phyloP scores from a whole-genome alignment of 2,797 vertebrate species.

The Platalea minor region DNA sequence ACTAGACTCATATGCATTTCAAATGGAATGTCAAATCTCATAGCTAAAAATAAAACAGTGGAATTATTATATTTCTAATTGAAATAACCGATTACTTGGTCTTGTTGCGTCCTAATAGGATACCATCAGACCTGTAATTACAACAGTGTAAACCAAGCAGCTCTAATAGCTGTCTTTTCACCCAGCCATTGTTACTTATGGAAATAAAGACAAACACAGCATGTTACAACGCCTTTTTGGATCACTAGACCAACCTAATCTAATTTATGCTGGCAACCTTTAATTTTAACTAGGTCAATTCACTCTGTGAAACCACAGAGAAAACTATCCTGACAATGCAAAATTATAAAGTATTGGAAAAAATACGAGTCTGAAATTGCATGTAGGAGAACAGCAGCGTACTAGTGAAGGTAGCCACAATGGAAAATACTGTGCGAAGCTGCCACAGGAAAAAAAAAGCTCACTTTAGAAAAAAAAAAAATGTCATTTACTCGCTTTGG shows the following conservation, averaged over 20 bases:
- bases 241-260: slow-evolving; percentile 26
- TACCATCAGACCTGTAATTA: neutral
- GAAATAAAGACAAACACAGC: slow-evolving; percentile 2
- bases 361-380: neutral
- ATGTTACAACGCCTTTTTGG: neutral
- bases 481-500: neutral
- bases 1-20: neutral
- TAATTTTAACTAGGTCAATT: slow-evolving; percentile 55
- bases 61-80: neutral
- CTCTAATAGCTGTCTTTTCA: neutral
- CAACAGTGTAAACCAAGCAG: neutral
- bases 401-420: neutral
- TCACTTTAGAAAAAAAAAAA: neutral
- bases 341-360: neutral
- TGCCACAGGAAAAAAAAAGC: neutral
- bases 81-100: neutral
- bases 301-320: neutral
- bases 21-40: neutral
- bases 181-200: neutral
- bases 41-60: neutral
- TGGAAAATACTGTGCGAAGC: neutral
- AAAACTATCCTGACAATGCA: neutral
- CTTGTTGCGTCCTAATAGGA: neutral
- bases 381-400: neutral
- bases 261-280: slow-evolving; percentile 42